Evolutionary conservation across 2,888 invertebrate species (phyloP).

Genomic region (Rotaria sp.): DNA sequence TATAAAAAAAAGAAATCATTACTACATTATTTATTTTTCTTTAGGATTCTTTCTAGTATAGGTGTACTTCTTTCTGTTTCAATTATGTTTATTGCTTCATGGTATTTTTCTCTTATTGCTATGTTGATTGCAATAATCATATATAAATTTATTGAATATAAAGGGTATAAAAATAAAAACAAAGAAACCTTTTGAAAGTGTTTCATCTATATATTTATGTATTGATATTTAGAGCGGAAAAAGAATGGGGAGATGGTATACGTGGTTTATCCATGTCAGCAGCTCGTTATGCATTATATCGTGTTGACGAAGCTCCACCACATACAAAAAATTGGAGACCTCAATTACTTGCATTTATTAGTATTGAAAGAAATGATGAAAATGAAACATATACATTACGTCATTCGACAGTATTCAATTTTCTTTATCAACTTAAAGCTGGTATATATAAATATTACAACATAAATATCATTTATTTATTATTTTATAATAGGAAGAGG

Average conservation of each 20-base stretch:
- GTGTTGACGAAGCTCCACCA: slow-evolving; percentile 73
- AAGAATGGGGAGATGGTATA: slow-evolving; percentile 95
- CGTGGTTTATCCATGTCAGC: slow-evolving; percentile 92
- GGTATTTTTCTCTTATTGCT: slow-evolving; percentile 55
- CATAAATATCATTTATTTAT: not conserved
- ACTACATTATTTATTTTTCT: not conserved
- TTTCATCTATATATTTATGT: not conserved
- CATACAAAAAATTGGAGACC: slow-evolving; percentile 53
- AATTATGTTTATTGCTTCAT: slow-evolving; percentile 56
- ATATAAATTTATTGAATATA: slow-evolving; percentile 56
- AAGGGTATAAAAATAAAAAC: slow-evolving; percentile 45
- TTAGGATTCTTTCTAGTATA: slow-evolving; percentile 48
- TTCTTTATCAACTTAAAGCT: slow-evolving; percentile 85
- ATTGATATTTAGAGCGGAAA: slow-evolving; percentile 66
- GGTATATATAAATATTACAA: slow-evolving; percentile 45
- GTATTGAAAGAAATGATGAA: not conserved
- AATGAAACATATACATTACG: slow-evolving; percentile 62
- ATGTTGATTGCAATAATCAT: slow-evolving; percentile 52
- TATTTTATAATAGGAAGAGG: slow-evolving; percentile 59
- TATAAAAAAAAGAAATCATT: too few relatives aligned
- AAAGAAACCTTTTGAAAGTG: not conserved
- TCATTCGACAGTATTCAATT: slow-evolving; percentile 82
- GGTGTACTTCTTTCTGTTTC: slow-evolving; percentile 53
- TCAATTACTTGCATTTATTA: slow-evolving; percentile 5
- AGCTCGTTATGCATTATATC: slow-evolving; percentile 83